Base-by-base conservation (phyloP, 2,797 vertebrate species). In the Sebastes minor region DNA sequence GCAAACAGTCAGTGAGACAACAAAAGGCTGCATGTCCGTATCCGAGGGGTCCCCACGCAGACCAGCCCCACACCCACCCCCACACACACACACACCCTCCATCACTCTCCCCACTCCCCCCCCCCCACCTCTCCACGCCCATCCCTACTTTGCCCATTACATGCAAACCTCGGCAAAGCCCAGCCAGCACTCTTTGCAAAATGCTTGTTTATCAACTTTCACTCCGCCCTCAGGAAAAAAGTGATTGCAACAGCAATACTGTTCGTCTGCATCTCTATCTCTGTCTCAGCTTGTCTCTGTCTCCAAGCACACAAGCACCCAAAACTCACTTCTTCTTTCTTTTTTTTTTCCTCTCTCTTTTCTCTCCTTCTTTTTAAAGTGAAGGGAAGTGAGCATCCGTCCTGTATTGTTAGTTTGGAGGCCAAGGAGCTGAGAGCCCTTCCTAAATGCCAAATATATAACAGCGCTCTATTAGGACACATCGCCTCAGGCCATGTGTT, bases 191-290 rank as follows among this genome's bases (percentile, higher is more conserved):
- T 89, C 83, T 84, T 72, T 86, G 86, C 84, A 93, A 94, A 94
- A 91, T 76, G 93, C 93, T 95, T 94, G 91, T 94, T 95, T 95
- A 92, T 95, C 93, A 95, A 94, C 92, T 95, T 95, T 86, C 88
- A 72, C 18, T 68, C 56, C 76, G 62, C 74, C 76, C 80, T 61
- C 49, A 18, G 74, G 18, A 5, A 52, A 91, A 94, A 94, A 94
- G 90, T 91, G 94, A 93, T 94, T 88, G 93, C 91, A 90, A 75
- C 92, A 94, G 95, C 95, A 93, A 71, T 90, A 85, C 89, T 93
- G 90, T 65, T 88, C 13, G 52, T 84, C 83, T 80, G 77, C 87
- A 91, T 88, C 91, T 91, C 86, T 75, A 25, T 87, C 83, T 84
- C 76, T 80, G 69, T 82, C 85, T 77, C 83, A 79, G 80, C 86